A percentile compares a stretch with the other conserved stretches of the same genome.
These are phyloP conservation scores for Paralvinella palmiformis DNA, from an alignment of 1,140 invertebrate genomes.

Conservation along the genomic window DNA sequence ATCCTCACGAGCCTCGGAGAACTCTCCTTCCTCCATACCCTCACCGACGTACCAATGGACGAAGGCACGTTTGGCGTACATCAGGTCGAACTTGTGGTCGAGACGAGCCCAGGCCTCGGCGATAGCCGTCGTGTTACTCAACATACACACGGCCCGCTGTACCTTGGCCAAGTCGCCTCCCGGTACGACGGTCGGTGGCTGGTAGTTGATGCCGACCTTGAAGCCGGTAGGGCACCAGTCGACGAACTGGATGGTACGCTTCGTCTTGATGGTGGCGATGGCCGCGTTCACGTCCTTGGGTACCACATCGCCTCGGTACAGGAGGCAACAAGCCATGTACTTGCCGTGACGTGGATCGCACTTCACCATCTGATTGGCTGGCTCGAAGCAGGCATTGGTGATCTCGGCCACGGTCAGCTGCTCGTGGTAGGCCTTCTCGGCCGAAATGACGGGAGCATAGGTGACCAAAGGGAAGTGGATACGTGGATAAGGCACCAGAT, in stretches of 20 bases:
- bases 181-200: no score
- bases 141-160: no score
- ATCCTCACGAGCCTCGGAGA: constrained; percentile 80
- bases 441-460: constrained; percentile 43
- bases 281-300: constrained; percentile 85
- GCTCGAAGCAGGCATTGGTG: constrained; percentile 80
- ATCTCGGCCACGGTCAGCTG: constrained; percentile 66
- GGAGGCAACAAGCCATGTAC: constrained; percentile 70
- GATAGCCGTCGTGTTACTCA: no score
- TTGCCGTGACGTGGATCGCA: constrained; percentile 83
- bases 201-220: no score
- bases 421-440: constrained; percentile 49
- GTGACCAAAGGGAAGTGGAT: constrained; percentile 48
- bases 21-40: constrained; percentile 58
- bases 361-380: constrained; percentile 88
- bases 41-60: constrained; percentile 53
- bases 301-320: constrained; percentile 48
- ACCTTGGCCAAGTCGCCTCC: no score
- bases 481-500: constrained; percentile 48
- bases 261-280: constrained; percentile 53
- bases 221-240: no score
- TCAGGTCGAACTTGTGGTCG: no score
- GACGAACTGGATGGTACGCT: no score
- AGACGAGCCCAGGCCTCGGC: no score
- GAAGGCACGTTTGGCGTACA: constrained; percentile 66